phyloP scores from a whole-genome alignment of 2,113 vertebrate genomes.

The Notiomystis cincta region DNA sequence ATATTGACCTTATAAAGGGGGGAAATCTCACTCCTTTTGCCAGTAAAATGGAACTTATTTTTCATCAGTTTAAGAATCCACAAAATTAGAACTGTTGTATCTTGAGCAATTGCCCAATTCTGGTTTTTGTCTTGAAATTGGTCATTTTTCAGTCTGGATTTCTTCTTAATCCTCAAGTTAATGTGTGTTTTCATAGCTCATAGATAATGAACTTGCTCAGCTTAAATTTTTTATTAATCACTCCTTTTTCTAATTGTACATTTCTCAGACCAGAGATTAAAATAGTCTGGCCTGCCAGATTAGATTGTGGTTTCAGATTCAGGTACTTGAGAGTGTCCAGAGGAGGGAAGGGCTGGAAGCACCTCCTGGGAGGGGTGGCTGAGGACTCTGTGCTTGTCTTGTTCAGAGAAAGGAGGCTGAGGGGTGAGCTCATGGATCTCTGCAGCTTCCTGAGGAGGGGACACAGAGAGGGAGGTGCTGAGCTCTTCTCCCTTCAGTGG shows the following conservation, averaged over 20 bases:
- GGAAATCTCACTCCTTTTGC: neutral
- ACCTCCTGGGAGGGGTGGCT: neutral
- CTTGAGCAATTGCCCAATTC: neutral
- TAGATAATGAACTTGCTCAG: neutral
- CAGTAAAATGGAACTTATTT: neutral
- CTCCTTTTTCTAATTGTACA: neutral
- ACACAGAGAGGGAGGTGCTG: neutral
- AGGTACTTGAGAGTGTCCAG: neutral
- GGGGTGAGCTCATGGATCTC: neutral
- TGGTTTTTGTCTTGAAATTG: neutral
- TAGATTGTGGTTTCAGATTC: neutral
- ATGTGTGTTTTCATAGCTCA: neutral
- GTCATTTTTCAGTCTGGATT: neutral
- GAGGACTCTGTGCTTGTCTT: neutral
- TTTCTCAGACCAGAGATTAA: neutral
- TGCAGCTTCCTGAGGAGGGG: neutral
- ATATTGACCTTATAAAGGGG: neutral
- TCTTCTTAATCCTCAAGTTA: neutral
- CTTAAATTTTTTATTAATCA: neutral
- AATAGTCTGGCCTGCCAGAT: neutral
- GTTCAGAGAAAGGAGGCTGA: neutral
- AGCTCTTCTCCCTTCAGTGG: neutral
- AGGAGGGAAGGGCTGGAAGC: neutral
- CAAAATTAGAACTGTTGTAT: neutral
- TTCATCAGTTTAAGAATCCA: neutral